These are phyloP conservation scores for Pitangus sulphuratus DNA, from an alignment of 2,797 vertebrate genomes.

Conservation along the genomic window DNA sequence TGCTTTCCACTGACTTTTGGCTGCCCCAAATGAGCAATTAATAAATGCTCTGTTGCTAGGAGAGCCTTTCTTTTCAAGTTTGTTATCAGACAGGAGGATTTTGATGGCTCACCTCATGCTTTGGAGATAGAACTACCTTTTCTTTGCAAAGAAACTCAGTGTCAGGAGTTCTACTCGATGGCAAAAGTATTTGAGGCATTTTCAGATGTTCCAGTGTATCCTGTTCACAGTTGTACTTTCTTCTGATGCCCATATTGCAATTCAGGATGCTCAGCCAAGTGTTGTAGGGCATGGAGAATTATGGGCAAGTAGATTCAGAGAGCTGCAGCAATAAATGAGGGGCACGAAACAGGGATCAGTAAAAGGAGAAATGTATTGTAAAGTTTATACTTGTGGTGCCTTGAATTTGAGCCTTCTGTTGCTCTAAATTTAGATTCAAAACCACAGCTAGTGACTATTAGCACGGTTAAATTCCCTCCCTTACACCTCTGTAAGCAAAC, in stretches of 20 bases:
- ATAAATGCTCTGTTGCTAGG: neutral
- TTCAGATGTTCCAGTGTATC: neutral
- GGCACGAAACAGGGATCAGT: neutral
- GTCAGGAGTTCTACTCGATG: neutral
- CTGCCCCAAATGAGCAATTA: neutral
- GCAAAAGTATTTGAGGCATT: neutral
- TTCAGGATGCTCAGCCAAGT: slow-evolving; percentile 49
- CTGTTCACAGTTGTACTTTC: neutral
- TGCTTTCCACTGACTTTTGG: neutral
- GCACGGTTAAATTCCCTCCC: neutral
- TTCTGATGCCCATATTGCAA: slow-evolving; percentile 22
- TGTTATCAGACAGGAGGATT: neutral
- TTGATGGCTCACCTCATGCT: neutral
- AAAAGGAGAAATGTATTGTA: neutral
- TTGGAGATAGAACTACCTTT: neutral
- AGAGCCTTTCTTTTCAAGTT: neutral
- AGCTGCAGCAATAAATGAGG: neutral
- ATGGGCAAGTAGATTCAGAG: neutral
- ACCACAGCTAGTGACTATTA: neutral
- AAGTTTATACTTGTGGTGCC: neutral
- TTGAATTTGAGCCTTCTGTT: neutral
- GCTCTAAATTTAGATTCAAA: neutral
- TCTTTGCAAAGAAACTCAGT: neutral
- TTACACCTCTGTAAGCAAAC: neutral
- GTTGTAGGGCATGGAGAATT: slow-evolving; percentile 4